A percentile compares a stretch with the other conserved stretches of the same genome.
Evolutionary conservation across 2,797 vertebrate genomes (phyloP).

Genomic region (Lepus townsendii): DNA sequence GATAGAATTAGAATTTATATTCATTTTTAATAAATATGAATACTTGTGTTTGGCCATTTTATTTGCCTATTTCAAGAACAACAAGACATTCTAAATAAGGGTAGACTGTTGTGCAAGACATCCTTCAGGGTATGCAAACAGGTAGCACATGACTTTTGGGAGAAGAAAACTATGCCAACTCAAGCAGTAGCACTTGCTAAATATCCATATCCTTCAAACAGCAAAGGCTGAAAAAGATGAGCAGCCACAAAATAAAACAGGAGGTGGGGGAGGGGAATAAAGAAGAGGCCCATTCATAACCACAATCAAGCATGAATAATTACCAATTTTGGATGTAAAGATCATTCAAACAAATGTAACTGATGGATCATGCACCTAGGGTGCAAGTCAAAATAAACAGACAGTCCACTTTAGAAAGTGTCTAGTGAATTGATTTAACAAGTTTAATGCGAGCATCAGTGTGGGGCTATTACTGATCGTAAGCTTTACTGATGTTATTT

Average conservation of each 20-base stretch:
- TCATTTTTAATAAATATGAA: constrained; percentile 85
- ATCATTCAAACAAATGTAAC: constrained; percentile 91
- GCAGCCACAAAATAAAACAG: constrained; percentile 76
- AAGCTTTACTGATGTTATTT: constrained; percentile 97
- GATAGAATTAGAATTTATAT: constrained; percentile 83
- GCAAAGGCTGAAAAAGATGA: constrained; percentile 75
- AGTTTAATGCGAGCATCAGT: constrained; percentile 96
- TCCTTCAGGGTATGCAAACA: constrained; percentile 68
- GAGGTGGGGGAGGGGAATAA: background rate
- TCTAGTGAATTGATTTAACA: constrained; percentile 97
- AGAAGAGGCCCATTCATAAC: constrained; percentile 81
- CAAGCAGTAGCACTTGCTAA: constrained; percentile 68
- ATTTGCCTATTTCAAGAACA: constrained; percentile 40
- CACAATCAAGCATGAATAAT: constrained; percentile 89
- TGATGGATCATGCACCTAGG: constrained; percentile 90
- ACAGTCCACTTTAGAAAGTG: constrained; percentile 95
- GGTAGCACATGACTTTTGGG: constrained; percentile 79
- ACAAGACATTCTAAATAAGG: constrained; percentile 24
- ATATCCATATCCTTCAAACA: constrained; percentile 74
- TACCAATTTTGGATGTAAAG: constrained; percentile 91
- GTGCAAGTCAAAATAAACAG: constrained; percentile 91
- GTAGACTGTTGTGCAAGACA: constrained; percentile 52
- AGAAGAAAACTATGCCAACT: constrained; percentile 78
- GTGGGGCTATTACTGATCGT: constrained; percentile 96
- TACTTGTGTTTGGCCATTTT: constrained; percentile 76